Percentiles rank a stretch among this genome's conserved stretches.
phyloP scores from a whole-genome alignment of 2,888 invertebrate genomes.

The Lagria hirta region DNA sequence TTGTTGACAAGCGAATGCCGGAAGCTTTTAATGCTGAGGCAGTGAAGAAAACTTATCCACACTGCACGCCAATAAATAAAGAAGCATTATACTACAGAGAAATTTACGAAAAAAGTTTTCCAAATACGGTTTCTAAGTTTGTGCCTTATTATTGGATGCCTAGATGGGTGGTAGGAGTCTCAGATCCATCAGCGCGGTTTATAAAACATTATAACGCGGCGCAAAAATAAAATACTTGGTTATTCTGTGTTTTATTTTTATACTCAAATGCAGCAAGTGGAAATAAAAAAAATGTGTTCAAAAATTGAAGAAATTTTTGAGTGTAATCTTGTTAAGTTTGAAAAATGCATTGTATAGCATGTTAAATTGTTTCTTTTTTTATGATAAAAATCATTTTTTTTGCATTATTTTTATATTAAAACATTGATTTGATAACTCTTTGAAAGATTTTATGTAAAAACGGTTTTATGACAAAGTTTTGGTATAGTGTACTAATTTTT shows the following conservation, averaged over 20 bases:
- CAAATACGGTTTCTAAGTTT: constrained; percentile 61
- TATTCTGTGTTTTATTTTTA: constrained; percentile 9
- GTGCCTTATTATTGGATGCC: constrained; percentile 81
- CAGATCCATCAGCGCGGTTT: constrained; percentile 75
- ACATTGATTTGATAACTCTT: too few relatives aligned
- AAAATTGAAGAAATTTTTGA: too few relatives aligned
- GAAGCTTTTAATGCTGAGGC: constrained; percentile 59
- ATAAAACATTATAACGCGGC: constrained; percentile 70
- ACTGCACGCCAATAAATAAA: constrained; percentile 73
- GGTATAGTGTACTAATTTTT: too few relatives aligned
- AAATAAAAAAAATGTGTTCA: too few relatives aligned
- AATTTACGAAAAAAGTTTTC: constrained; percentile 67
- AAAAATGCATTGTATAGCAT: too few relatives aligned
- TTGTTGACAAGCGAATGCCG: constrained; percentile 66
- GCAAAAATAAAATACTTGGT: constrained; percentile 30
- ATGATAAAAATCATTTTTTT: too few relatives aligned
- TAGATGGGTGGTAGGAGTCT: constrained; percentile 68
- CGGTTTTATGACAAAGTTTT: too few relatives aligned
- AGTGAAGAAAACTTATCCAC: constrained; percentile 60
- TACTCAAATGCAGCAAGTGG: too few relatives aligned
- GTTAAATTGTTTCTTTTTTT: too few relatives aligned
- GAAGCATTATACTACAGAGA: constrained; percentile 77
- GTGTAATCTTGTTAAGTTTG: too few relatives aligned
- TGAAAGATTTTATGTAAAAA: too few relatives aligned
- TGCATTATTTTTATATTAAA: too few relatives aligned